A percentile compares a stretch with the other conserved stretches of the same genome.
These are phyloP conservation scores for Tenthredo livida DNA, from an alignment of 2,888 invertebrate genomes.

Conservation along the genomic window DNA sequence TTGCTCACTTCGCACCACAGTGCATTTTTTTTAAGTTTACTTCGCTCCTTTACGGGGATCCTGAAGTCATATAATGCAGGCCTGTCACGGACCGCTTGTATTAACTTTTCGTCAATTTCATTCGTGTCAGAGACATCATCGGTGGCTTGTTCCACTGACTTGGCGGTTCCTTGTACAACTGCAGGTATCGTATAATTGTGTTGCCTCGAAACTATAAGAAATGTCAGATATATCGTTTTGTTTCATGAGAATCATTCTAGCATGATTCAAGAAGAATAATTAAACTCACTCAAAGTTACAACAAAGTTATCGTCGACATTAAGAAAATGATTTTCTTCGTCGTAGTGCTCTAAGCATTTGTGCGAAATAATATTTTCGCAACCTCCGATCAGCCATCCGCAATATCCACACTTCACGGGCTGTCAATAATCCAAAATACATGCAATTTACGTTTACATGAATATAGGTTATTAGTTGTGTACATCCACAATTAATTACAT, in stretches of 20 bases:
- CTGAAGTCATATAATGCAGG: constrained; percentile 7
- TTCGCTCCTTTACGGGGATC: constrained; percentile 4
- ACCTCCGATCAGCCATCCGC: constrained; percentile 5
- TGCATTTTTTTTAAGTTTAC: constrained; percentile 15
- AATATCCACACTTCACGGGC: background rate
- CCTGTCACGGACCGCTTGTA: constrained; percentile 1
- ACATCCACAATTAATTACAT: background rate
- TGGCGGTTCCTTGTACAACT: background rate
- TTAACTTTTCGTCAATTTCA: background rate
- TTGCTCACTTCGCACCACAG: constrained; percentile 14
- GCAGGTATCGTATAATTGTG: too few relatives aligned
- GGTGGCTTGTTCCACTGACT: background rate
- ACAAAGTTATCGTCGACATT: too few relatives aligned
- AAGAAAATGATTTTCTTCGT: background rate
- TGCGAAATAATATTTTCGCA: background rate
- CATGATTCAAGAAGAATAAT: background rate
- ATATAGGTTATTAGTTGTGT: constrained; percentile 5
- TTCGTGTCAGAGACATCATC: background rate
- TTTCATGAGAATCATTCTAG: background rate
- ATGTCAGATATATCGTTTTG: too few relatives aligned
- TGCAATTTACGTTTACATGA: background rate
- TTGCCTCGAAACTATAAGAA: too few relatives aligned
- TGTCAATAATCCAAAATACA: too few relatives aligned
- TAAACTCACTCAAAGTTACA: background rate
- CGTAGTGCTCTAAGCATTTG: background rate